phyloP scores from a whole-genome alignment of 2,113 vertebrate genomes.

The Hippocampus barbouri region DNA sequence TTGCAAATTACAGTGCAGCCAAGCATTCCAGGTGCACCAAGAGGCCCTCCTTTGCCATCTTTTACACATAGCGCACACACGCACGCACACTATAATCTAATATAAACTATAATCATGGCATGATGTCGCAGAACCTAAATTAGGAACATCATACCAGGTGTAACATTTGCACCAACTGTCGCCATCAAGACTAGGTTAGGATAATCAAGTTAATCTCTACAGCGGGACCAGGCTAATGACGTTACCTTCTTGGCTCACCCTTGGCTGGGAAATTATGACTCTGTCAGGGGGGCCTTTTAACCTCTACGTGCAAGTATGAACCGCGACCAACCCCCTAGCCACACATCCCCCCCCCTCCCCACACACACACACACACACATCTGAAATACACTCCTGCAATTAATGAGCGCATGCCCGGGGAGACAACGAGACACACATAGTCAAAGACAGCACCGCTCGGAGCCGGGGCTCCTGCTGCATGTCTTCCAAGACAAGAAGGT shows the following conservation, averaged over 20 bases:
- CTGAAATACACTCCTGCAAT: conserved; percentile 55
- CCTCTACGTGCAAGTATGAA: conserved; percentile 38
- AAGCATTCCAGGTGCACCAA: conserved; percentile 51
- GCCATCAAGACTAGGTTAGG: conserved; percentile 50
- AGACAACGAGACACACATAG: conserved; percentile 43
- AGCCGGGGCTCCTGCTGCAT: conserved; percentile 38
- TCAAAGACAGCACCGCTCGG: conserved; percentile 48
- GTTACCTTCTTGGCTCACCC: conserved; percentile 55
- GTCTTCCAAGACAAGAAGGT: conserved; percentile 42
- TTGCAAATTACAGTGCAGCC: conserved; percentile 60
- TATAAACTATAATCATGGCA: neutral
- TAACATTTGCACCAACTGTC: conserved; percentile 37
- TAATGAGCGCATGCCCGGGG: conserved; percentile 63
- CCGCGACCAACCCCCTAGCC: neutral
- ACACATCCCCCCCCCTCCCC: conserved; percentile 15
- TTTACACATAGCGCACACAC: conserved; percentile 12
- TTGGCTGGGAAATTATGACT: conserved; percentile 57
- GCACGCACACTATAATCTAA: conserved; percentile 3
- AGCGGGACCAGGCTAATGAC: conserved; percentile 62
- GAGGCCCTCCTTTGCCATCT: conserved; percentile 21
- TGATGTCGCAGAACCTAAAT: neutral
- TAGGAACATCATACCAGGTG: conserved; percentile 33
- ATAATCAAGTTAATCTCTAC: conserved; percentile 68
- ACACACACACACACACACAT: conserved; percentile 24
- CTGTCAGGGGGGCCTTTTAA: conserved; percentile 53